Evolutionary conservation across 2,888 invertebrate genomes (phyloP).

Genomic region (Laothoe populi): DNA sequence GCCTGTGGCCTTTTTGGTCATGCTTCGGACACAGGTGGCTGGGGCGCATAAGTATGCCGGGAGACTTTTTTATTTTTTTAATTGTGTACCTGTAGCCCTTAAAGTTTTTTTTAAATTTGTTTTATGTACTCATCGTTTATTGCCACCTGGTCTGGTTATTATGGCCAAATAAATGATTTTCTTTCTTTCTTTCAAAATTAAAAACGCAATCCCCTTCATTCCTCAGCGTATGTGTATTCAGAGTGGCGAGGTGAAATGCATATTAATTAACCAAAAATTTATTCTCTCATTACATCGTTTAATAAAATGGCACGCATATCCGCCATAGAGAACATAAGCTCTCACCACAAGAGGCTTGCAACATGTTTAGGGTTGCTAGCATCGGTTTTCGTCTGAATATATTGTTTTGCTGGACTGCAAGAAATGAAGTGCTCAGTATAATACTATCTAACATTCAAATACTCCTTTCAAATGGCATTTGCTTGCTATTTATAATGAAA

Average conservation of each 20-base stretch:
- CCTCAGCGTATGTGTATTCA: background rate
- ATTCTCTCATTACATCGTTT: constrained; percentile 2
- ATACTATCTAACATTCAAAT: no score
- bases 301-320: constrained; percentile 8
- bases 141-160: no score
- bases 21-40: no score
- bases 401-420: background rate
- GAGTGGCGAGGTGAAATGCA: background rate
- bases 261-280: constrained; percentile 14
- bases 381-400: background rate
- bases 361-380: background rate
- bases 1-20: no score
- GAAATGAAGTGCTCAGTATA: background rate
- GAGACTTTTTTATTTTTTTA: no score
- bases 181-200: background rate
- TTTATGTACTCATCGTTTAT: no score
- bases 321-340: constrained; percentile 1
- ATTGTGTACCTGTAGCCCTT: no score
- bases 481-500: no score
- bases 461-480: no score
- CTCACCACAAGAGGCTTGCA: constrained; percentile 13
- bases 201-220: background rate
- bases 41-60: no score
- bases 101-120: no score
- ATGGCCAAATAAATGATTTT: no score